Evolutionary conservation across 2,113 vertebrate genomes (phyloP).

Genomic region (Bungarus multicinctus): DNA sequence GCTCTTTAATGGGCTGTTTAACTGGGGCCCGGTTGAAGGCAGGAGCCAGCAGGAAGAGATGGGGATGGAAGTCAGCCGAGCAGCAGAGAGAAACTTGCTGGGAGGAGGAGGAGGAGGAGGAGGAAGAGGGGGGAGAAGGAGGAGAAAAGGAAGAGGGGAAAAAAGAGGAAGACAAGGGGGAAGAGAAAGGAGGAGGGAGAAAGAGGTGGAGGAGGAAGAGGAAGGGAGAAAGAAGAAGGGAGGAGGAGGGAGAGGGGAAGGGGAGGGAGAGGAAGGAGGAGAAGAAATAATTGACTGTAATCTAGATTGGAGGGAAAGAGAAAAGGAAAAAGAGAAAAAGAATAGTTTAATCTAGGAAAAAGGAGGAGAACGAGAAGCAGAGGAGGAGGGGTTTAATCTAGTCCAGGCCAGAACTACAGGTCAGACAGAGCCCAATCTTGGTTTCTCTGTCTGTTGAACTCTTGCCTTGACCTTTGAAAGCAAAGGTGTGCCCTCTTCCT

Average conservation of each 20-base stretch:
- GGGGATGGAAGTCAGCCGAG: not conserved
- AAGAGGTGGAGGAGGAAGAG: no score
- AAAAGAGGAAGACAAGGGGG: not conserved
- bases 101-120: not conserved
- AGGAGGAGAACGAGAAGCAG: not conserved
- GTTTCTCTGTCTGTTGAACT: not conserved
- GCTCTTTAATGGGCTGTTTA: slow-evolving; percentile 32
- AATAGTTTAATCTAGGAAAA: not conserved
- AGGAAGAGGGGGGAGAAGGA: not conserved
- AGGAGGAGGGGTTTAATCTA: not conserved
- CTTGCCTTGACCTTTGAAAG: not conserved
- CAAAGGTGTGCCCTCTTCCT: not conserved
- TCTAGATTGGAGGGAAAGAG: not conserved
- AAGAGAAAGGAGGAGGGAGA: not conserved
- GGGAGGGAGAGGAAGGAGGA: no score
- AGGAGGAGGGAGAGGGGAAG: no score
- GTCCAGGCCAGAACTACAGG: not conserved
- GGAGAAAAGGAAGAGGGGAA: not conserved
- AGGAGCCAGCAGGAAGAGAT: not conserved
- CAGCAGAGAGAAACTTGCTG: not conserved
- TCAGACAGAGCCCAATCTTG: not conserved
- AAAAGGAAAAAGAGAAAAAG: not conserved
- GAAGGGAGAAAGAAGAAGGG: no score
- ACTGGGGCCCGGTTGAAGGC: slow-evolving; percentile 10
- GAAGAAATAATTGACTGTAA: not conserved